phyloP scores from a whole-genome alignment of 2,113 vertebrate species.

The Cololabis saira region DNA sequence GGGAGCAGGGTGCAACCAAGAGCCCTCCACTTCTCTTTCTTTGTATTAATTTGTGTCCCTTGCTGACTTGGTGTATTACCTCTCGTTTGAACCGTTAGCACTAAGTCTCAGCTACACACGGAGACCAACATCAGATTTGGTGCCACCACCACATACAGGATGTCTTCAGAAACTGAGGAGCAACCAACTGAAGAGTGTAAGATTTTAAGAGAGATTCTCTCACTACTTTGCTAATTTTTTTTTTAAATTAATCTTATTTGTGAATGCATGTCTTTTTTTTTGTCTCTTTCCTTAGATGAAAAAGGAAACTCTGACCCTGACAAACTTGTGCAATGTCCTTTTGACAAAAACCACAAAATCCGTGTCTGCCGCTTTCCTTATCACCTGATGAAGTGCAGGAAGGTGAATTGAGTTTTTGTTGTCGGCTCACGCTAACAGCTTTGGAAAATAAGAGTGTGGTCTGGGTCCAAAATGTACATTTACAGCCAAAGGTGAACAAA shows the following conservation, averaged over 20 bases:
- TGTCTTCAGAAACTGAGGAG: rapidly evolving
- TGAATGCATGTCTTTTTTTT: no score
- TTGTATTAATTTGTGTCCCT: no score
- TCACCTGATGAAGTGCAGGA: conserved; percentile 92
- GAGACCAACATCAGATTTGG: conserved; percentile 24
- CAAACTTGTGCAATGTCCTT: conserved; percentile 87
- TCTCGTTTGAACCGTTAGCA: neutral
- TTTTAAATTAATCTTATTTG: no score
- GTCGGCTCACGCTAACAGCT: neutral
- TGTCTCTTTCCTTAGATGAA: neutral
- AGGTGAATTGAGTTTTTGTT: conserved; percentile 75
- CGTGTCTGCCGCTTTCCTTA: conserved; percentile 89
- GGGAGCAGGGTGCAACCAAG: no score
- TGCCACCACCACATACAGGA: neutral
- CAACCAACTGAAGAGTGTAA: conserved; percentile 41
- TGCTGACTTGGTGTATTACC: no score
- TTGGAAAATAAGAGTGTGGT: neutral
- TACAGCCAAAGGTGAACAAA: no score
- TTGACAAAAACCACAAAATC: conserved; percentile 88
- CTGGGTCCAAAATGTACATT: neutral
- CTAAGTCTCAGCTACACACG: conserved; percentile 9
- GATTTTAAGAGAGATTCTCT: no score
- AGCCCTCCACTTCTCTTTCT: no score
- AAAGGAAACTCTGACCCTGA: conserved; percentile 81
- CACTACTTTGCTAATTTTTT: no score